Conservation (phyloP, 1,140 invertebrate genomes). For the Batillaria attramentaria region DNA sequence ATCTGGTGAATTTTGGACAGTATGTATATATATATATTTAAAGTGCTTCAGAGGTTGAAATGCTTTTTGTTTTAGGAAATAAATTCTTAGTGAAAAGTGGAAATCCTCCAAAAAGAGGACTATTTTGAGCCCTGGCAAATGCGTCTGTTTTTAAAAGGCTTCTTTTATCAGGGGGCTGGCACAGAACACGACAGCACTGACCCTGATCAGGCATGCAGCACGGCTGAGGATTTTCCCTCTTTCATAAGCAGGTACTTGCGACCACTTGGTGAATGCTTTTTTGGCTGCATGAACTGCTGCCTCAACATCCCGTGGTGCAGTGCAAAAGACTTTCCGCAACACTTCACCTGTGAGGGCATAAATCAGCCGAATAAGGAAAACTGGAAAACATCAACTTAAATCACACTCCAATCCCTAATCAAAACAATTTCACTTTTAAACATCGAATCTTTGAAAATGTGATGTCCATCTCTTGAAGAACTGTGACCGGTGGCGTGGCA, state of each 20-base stretch:
- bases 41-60: not conserved
- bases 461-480: not conserved
- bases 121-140: not conserved
- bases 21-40: not conserved
- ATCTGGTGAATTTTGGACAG: too few relatives aligned
- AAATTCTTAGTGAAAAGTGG: not conserved
- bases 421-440: not conserved
- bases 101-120: not conserved
- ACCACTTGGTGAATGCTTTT: slow-evolving; percentile 61
- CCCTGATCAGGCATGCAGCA: slow-evolving; percentile 66
- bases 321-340: slow-evolving; percentile 51
- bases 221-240: slow-evolving; percentile 64
- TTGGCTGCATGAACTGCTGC: slow-evolving; percentile 56
- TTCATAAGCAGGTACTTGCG: slow-evolving; percentile 64
- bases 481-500: not conserved
- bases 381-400: not conserved
- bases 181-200: slow-evolving; percentile 32
- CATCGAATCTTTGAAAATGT: too few relatives aligned
- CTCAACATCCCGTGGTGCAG: slow-evolving; percentile 62
- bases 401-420: not conserved
- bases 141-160: not conserved
- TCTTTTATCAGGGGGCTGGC: not conserved
- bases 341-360: slow-evolving; percentile 51
- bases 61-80: not conserved
- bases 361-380: not conserved